phyloP scores from a whole-genome alignment of 2,113 vertebrate species.

The Ctenodactylus gundi region DNA sequence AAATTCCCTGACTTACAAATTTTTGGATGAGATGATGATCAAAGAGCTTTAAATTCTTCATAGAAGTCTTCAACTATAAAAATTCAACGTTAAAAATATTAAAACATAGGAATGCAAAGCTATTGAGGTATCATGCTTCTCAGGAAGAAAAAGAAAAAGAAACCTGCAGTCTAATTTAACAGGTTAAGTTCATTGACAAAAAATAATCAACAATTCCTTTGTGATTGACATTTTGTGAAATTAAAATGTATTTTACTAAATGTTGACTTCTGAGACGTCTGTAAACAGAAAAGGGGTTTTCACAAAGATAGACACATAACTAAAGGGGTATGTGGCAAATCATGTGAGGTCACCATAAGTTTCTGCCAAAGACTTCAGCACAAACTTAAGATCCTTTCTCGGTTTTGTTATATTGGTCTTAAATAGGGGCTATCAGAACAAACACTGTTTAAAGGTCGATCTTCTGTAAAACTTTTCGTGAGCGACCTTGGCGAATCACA shows the following conservation, averaged over 20 bases:
- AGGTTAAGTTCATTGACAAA: constrained; percentile 44
- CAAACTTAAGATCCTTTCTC: not conserved
- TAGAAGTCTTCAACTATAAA: not conserved
- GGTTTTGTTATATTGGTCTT: not conserved
- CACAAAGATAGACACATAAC: constrained; percentile 1
- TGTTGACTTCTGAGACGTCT: constrained; percentile 22
- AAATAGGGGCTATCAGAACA: not conserved
- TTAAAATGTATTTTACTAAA: constrained; percentile 61
- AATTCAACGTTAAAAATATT: not conserved
- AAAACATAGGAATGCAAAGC: not conserved
- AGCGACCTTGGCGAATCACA: not conserved
- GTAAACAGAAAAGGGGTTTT: not conserved
- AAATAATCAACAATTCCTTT: not conserved
- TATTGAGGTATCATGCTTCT: not conserved
- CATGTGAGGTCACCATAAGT: not conserved
- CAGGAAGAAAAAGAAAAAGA: constrained; percentile 3
- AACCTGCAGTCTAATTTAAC: constrained; percentile 42
- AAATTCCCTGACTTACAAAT: constrained; percentile 19
- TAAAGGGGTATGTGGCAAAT: not conserved
- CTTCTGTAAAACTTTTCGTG: not conserved
- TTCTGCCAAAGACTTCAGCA: not conserved
- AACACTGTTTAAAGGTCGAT: not conserved
- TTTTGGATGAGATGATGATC: not conserved
- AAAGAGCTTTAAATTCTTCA: constrained; percentile 42
- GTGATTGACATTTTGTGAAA: constrained; percentile 61